phyloP scores from a whole-genome alignment of 1,140 invertebrate genomes.

The Oscheius sp. region DNA sequence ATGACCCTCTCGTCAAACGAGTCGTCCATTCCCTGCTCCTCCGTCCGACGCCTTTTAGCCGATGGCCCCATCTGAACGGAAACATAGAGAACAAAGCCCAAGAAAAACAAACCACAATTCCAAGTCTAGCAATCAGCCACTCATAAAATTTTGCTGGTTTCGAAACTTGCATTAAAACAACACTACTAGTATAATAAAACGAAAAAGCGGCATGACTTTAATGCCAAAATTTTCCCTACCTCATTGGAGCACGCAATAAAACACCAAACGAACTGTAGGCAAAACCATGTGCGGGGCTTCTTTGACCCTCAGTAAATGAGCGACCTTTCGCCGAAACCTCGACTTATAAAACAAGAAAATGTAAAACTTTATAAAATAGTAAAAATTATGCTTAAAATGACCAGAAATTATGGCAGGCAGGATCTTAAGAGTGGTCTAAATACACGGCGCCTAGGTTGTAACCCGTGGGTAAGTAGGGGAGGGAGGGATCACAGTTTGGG shows the following conservation, averaged over 20 bases:
- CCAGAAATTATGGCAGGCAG: not conserved
- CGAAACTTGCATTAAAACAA: too few species aligned
- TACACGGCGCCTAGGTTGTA: not conserved
- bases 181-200: too few species aligned
- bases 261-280: not conserved
- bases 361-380: not conserved
- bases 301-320: not conserved
- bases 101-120: not conserved
- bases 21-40: not conserved
- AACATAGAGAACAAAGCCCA: not conserved
- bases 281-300: not conserved
- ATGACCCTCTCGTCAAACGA: constrained; percentile 1
- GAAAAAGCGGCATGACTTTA: not conserved
- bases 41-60: not conserved
- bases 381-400: not conserved
- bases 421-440: not conserved
- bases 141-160: too few species aligned
- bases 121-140: not conserved
- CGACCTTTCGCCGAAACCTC: not conserved
- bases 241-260: not conserved
- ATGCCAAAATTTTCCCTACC: not conserved
- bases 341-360: not conserved
- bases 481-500: too few species aligned
- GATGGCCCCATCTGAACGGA: not conserved
- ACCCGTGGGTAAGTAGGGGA: not conserved